Percentiles rank a stretch among this genome's conserved stretches.
Evolutionary conservation across 2,797 vertebrate genomes (phyloP).

Genomic region (Muraenolepis orangiensis): DNA sequence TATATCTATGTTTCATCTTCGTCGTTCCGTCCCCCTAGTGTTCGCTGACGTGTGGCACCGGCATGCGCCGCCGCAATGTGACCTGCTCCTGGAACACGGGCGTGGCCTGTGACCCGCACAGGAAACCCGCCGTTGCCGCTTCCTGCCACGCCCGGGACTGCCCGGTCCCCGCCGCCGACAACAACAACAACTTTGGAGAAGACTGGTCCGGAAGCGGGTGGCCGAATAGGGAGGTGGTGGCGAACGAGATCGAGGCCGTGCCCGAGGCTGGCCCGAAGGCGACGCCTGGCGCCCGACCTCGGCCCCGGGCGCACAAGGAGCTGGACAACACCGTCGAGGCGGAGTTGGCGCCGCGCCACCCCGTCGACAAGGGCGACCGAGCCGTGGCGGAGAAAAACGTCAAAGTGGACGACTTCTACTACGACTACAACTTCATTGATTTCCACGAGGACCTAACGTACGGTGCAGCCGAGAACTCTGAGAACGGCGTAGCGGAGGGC

Average conservation of each 20-base stretch:
- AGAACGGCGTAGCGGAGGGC: constrained; percentile 41
- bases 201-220: constrained; percentile 91
- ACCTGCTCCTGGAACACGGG: constrained; percentile 77
- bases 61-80: constrained; percentile 71
- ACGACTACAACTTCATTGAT: constrained; percentile 97
- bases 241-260: constrained; percentile 81
- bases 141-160: constrained; percentile 73
- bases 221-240: constrained; percentile 78
- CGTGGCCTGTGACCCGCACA: constrained; percentile 68
- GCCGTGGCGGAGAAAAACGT: constrained; percentile 55
- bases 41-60: constrained; percentile 81
- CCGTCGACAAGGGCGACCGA: constrained; percentile 59
- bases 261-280: constrained; percentile 53
- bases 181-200: constrained; percentile 43
- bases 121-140: constrained; percentile 57
- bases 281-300: constrained; percentile 44
- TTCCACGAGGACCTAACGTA: constrained; percentile 91
- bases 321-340: constrained; percentile 67
- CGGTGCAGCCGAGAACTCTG: constrained; percentile 59
- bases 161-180: constrained; percentile 40
- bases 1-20: not conserved
- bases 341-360: constrained; percentile 68
- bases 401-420: constrained; percentile 93
- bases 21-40: constrained; percentile 76
- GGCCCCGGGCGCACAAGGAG: constrained; percentile 41